Evolutionary conservation across 2,113 vertebrate genomes (phyloP), one percentile per base, ranked within the genome.

Genomic region (Acrocephalus arundinaceus): DNA sequence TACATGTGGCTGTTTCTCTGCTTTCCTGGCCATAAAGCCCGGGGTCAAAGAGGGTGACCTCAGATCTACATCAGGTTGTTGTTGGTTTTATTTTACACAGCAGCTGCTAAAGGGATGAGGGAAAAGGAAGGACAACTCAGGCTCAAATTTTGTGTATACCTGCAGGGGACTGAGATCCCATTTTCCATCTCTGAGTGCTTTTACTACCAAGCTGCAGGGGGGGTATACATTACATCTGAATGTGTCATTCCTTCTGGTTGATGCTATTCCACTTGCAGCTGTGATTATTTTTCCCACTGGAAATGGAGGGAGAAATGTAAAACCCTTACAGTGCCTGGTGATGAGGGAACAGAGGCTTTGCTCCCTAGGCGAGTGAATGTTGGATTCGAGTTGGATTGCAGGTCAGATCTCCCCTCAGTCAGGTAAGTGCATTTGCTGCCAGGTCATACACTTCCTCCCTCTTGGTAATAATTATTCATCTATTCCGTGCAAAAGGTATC

Each of bases 391-490:
- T 49, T 79, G 78, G 55, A 49, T 83, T 91, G 58, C 49, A 85
- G 72, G 67, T 95, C 63, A 65, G 18, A 57, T 57, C n/a, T 86
- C 19, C 57, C 27, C 11, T 91, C 63, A 15, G 20, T 49, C 82
- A 88, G 94, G 91, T 90, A 90, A 90, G 79, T 83, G 41, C 18
- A 11, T 85, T 88, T 93, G 41, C 88, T 94, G 46, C 30, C 62
- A 88, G 63, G 28, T 41, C 67, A 43, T n/a, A 43, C 9, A 6
- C 22, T 46, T 84, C 51, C 30, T 83, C 54, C 68, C 33, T 79
- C 48, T 72, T 45, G 25, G 23, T 66, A 66, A 54, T 66, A 75
- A 57, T 57, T 57, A 45, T 14, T 66, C 16, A 22, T 10, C 51
- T 80, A 43, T 43, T 87, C 51, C 5, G 3, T 85, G 55, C 12